Base-by-base conservation (phyloP, 2,888 invertebrate genomes). In the Drosophila mettleri region DNA sequence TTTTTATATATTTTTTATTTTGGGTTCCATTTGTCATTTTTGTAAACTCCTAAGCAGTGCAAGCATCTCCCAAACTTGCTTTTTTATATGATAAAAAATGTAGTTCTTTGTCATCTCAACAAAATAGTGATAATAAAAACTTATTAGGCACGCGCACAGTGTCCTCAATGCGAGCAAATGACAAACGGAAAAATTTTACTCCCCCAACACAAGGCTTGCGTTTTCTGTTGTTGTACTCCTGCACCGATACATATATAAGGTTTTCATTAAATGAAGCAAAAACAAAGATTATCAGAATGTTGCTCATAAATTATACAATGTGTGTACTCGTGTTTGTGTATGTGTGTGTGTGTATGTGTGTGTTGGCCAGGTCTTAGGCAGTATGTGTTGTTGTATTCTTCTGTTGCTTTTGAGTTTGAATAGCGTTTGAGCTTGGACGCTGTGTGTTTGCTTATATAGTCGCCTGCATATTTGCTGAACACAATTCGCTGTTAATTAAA, bases 201-300 rank as follows among this genome's bases (percentile, higher is more conserved):
- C 38, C 41, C 38, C 31, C 38, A 46, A 60, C 62, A 36, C 43
- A 43, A 34, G 46, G 41, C 43, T 38, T 29, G 53, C 54, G 54
- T 53, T 20, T 31, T 29, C 18, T 12, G 1, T 31, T 67, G 52
- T 70, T 61, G 57, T 72, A 80, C 83, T 69, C 86, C 86, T 86
- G 86, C 86, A 86, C 86, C 86, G 86, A 84, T 86, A 86, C 73
- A 72, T 72, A 74, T 62, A 73, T 34, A 18, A 34, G 41, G n/a
- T 64, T 8, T 52, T 46, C 58, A 45, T 45, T 58, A 67, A 67
- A 68, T 61, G 7, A 67, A 33, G 38, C 48, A 49, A 18, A 41
- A 46, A 61, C 65, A 66, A 45, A 10, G 34, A 49, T 31, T 12
- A 20, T 29, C 55, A 62, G 20, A 3, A 12, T 39, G 8, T 27